Percentiles rank a stretch among this genome's conserved stretches.
phyloP scores from a whole-genome alignment of 2,113 vertebrate species.

The Neolamprologus variostigma region DNA sequence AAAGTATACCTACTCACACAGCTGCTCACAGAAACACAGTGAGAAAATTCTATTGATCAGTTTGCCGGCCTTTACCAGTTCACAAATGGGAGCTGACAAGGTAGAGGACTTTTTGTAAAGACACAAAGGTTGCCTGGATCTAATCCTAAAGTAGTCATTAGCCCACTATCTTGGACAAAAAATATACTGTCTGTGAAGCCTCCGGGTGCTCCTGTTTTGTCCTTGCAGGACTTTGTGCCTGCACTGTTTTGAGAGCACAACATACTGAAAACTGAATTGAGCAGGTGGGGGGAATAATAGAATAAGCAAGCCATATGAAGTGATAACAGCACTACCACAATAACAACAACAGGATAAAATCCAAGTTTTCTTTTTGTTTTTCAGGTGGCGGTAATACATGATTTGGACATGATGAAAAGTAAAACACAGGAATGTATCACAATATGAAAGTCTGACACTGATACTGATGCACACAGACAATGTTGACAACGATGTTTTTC shows the following conservation, averaged over 20 bases:
- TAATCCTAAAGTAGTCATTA: constrained; percentile 21
- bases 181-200: background rate
- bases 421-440: background rate
- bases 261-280: background rate
- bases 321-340: background rate
- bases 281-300: background rate
- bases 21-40: background rate
- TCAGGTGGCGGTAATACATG: background rate
- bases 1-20: background rate
- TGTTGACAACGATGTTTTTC: background rate
- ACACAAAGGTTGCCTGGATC: constrained; percentile 4
- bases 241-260: background rate
- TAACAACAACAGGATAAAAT: background rate
- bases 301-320: background rate
- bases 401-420: background rate
- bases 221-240: background rate
- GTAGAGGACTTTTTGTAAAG: background rate
- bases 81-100: background rate
- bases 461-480: background rate
- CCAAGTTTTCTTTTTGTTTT: background rate
- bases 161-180: background rate
- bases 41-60: constrained; percentile 13
- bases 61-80: background rate
- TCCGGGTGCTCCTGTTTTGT: background rate
- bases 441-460: background rate